Conservation (phyloP, 2,888 invertebrate genomes). For the Synanthedon vespiformis region DNA sequence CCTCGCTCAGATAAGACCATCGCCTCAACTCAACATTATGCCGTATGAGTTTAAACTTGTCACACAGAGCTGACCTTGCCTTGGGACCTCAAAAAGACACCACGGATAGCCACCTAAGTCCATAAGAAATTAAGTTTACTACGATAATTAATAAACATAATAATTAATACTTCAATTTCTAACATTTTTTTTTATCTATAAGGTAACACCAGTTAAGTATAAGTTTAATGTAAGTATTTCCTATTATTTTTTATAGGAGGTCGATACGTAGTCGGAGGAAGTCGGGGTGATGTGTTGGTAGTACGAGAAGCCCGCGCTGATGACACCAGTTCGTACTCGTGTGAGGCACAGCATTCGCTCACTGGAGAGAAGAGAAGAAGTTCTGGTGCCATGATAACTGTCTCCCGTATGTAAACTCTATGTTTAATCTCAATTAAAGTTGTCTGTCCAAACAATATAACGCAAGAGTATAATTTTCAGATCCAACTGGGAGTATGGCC, state of each 20-base stretch:
- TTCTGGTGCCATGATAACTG: conserved; percentile 74
- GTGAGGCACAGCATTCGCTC: conserved; percentile 82
- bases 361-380: conserved; percentile 83
- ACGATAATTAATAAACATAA: too few relatives aligned
- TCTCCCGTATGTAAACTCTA: conserved; percentile 70
- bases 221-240: not conserved
- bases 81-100: too few relatives aligned
- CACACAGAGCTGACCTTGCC: too few relatives aligned
- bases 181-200: too few relatives aligned
- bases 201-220: not conserved
- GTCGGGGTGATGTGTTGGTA: conserved; percentile 72
- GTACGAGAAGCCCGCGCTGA: conserved; percentile 78
- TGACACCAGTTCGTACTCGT: conserved; percentile 81
- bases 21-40: too few relatives aligned
- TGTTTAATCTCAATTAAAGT: too few relatives aligned
- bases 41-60: too few relatives aligned
- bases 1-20: too few relatives aligned
- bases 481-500: conserved; percentile 68
- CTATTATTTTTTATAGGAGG: too few relatives aligned
- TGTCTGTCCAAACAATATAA: not conserved
- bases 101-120: too few relatives aligned
- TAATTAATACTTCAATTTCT: too few relatives aligned
- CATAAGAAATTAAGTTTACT: too few relatives aligned
- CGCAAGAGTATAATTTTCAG: conserved; percentile 15
- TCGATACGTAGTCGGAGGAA: conserved; percentile 76